Conservation (phyloP, 2,113 vertebrate species). For the Pelusios castaneus region DNA sequence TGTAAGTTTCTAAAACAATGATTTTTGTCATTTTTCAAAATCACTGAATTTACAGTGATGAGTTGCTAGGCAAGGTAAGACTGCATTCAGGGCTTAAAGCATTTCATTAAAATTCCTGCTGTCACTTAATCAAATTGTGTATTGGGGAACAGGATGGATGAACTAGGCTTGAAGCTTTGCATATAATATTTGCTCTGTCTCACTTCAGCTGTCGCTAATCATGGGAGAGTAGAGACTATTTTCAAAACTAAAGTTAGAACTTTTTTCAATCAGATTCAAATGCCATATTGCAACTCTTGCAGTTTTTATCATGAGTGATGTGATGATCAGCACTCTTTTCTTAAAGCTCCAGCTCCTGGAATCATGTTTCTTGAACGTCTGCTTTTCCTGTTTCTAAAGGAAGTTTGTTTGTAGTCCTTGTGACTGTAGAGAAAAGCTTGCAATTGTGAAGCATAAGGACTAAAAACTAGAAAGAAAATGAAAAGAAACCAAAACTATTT, state of each 20-base stretch:
- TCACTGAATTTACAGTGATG: background rate
- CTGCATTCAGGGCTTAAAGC: background rate
- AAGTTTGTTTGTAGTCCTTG: background rate
- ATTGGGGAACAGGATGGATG: background rate
- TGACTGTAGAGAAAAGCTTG: background rate
- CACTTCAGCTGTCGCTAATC: background rate
- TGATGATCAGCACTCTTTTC: background rate
- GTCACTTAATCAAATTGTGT: background rate
- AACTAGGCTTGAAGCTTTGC: background rate
- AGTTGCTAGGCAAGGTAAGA: background rate
- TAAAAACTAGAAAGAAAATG: background rate
- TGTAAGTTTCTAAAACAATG: background rate
- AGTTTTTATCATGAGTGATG: background rate
- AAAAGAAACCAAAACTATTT: background rate
- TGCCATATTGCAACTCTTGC: background rate
- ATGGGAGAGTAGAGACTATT: background rate
- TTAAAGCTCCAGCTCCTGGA: background rate
- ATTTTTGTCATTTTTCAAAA: background rate
- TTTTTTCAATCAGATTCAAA: background rate
- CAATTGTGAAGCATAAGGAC: background rate
- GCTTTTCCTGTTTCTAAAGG: background rate
- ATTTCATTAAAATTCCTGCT: background rate
- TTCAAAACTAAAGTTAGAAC: background rate
- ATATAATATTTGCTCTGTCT: background rate
- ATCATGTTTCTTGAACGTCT: slow-evolving; percentile 5